A percentile compares a stretch with the other conserved stretches of the same genome.
These are phyloP conservation scores for Netelia inedita DNA, from an alignment of 2,888 invertebrate genomes.

Conservation along the genomic window DNA sequence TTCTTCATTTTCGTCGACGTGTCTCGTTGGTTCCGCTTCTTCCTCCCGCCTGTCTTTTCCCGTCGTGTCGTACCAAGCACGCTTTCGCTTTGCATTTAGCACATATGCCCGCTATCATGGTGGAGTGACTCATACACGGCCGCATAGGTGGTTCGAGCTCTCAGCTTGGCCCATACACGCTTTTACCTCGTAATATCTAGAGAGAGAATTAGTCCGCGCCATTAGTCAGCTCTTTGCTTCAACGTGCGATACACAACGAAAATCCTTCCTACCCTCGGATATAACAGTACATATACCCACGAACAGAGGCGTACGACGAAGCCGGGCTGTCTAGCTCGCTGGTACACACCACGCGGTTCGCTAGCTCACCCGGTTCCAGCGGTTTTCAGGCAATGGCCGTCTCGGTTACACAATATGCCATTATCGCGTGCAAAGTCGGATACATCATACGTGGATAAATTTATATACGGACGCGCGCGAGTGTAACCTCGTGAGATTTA, in stretches of 20 bases:
- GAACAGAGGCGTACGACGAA: constrained; percentile 1
- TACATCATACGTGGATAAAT: constrained; percentile 44
- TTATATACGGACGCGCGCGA: constrained; percentile 47
- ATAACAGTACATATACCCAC: constrained; percentile 22
- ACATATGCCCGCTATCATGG: neutral
- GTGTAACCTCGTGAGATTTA: constrained; percentile 48
- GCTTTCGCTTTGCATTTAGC: neutral
- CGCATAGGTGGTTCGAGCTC: constrained; percentile 39
- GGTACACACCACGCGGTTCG: constrained; percentile 28
- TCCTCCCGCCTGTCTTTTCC: neutral
- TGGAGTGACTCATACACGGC: constrained; percentile 8
- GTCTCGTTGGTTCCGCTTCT: constrained; percentile 34
- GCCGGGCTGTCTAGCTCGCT: constrained; percentile 1
- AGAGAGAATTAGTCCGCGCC: constrained; percentile 82
- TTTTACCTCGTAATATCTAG: constrained; percentile 12
- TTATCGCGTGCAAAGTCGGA: constrained; percentile 61
- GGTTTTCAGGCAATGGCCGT: constrained; percentile 47
- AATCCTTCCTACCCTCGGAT: constrained; percentile 36
- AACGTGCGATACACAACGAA: constrained; percentile 56
- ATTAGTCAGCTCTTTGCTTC: constrained; percentile 81
- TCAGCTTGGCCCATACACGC: constrained; percentile 23
- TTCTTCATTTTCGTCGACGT: constrained; percentile 38
- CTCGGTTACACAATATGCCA: constrained; percentile 52
- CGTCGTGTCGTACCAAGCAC: neutral
- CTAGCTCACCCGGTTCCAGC: constrained; percentile 12